Percentiles rank a stretch among this genome's conserved stretches.
Conservation (phyloP, 2,113 vertebrate genomes). For the Scolopax mira region DNA sequence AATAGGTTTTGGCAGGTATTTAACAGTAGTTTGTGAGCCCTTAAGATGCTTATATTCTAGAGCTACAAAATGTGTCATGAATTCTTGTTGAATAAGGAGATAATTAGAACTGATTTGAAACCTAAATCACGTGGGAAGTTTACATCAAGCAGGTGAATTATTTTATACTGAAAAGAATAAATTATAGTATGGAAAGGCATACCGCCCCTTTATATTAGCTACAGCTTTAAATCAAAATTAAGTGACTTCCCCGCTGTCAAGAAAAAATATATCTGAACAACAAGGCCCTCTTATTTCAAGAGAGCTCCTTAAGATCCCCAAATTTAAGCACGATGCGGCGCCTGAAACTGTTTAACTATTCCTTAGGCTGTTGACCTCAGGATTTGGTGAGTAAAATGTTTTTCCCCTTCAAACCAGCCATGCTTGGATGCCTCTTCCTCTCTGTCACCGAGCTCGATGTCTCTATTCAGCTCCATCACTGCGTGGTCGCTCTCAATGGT, state of each 20-base stretch:
- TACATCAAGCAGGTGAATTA: not conserved
- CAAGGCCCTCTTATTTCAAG: not conserved
- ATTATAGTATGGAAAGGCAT: not conserved
- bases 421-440: not conserved
- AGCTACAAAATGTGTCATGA: not conserved
- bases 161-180: not conserved
- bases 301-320: not conserved
- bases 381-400: not conserved
- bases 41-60: not conserved
- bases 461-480: not conserved
- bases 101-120: not conserved
- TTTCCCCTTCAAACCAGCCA: not conserved
- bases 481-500: not conserved
- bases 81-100: not conserved
- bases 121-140: not conserved
- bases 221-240: not conserved
- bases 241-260: not conserved
- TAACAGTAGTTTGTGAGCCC: not conserved
- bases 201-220: not conserved
- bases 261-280: not conserved
- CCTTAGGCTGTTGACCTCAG: not conserved
- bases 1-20: not conserved
- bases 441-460: not conserved
- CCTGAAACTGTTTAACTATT: not conserved
- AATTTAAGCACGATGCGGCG: not conserved